Conservation (phyloP, 2,888 invertebrate species). For the Zaprionus obscuricornis region DNA sequence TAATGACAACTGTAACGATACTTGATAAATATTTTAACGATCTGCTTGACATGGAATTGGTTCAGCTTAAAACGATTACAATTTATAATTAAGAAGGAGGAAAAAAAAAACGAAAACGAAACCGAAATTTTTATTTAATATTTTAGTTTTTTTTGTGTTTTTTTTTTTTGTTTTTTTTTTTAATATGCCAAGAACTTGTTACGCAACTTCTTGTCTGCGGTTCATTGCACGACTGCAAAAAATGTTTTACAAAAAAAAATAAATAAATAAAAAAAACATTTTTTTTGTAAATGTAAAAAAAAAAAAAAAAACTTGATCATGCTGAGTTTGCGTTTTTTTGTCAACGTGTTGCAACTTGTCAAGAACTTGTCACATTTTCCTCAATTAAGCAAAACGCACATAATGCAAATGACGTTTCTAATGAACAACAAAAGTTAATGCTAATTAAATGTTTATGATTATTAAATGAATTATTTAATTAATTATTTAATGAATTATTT, state of each 20-base stretch:
- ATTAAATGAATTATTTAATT: too few relatives aligned
- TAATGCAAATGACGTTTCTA: constrained; percentile 5
- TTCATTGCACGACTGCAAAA: constrained; percentile 30
- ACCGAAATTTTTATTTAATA: constrained; percentile 3
- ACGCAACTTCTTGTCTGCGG: constrained; percentile 24
- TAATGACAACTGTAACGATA: too few relatives aligned
- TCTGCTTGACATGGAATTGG: constrained; percentile 25
- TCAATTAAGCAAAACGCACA: too few relatives aligned
- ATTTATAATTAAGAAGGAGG: not conserved
- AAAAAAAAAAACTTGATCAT: constrained; percentile 15
- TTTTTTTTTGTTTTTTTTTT: too few relatives aligned
- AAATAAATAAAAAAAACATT: not conserved
- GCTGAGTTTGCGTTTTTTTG: constrained; percentile 26
- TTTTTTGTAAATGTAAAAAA: too few relatives aligned
- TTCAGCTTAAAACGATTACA: constrained; percentile 18
- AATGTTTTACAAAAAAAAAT: constrained; percentile 1
- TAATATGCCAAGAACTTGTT: constrained; percentile 27
- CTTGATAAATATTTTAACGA: constrained; percentile 1
- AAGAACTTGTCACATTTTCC: not conserved
- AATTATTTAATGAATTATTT: too few relatives aligned
- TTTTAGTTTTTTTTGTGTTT: too few relatives aligned
- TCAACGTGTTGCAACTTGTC: too few relatives aligned
- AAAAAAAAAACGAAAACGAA: too few relatives aligned
- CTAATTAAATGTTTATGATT: constrained; percentile 14
- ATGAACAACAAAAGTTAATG: too few relatives aligned